Percentiles rank a stretch among this genome's conserved stretches.
phyloP scores from a whole-genome alignment of 2,888 invertebrate species.

The Drosophila anceps region DNA sequence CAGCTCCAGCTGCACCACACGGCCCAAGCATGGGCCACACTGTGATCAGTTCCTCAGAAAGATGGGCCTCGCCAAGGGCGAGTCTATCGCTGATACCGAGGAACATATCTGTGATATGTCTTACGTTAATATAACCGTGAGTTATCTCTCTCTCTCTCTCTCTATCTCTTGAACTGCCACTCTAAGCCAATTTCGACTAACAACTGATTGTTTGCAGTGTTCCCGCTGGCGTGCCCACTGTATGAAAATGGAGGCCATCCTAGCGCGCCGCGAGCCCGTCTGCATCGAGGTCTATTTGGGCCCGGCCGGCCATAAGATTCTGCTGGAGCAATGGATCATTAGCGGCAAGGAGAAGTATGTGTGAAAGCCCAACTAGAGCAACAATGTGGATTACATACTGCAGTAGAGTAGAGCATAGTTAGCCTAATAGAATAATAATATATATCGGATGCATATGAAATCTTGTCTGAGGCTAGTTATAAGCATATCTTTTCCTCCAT shows the following conservation, averaged over 20 bases:
- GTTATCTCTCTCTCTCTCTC: constrained; percentile 23
- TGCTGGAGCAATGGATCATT: constrained; percentile 85
- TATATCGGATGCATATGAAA: no score
- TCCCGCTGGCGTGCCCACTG: constrained; percentile 85
- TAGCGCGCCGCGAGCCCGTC: constrained; percentile 83
- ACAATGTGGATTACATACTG: no score
- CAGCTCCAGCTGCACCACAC: constrained; percentile 57
- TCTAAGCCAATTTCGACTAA: neutral
- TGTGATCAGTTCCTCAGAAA: constrained; percentile 86
- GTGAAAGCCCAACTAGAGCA: rapidly evolving
- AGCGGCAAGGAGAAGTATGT: constrained; percentile 84
- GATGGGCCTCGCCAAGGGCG: constrained; percentile 85
- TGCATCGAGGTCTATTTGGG: constrained; percentile 85
- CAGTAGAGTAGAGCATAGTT: neutral
- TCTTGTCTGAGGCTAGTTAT: no score
- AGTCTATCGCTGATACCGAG: constrained; percentile 82
- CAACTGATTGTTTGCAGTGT: constrained; percentile 67
- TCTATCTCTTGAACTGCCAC: neutral
- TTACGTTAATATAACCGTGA: constrained; percentile 85
- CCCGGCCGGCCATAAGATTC: constrained; percentile 84
- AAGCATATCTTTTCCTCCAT: no score
- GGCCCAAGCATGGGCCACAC: constrained; percentile 85
- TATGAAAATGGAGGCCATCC: constrained; percentile 84
- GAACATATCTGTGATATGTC: constrained; percentile 86
- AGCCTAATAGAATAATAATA: neutral